A percentile compares a stretch with the other conserved stretches of the same genome.
Evolutionary conservation across 2,888 invertebrate genomes (phyloP).

Genomic region (Dioctria linearis): DNA sequence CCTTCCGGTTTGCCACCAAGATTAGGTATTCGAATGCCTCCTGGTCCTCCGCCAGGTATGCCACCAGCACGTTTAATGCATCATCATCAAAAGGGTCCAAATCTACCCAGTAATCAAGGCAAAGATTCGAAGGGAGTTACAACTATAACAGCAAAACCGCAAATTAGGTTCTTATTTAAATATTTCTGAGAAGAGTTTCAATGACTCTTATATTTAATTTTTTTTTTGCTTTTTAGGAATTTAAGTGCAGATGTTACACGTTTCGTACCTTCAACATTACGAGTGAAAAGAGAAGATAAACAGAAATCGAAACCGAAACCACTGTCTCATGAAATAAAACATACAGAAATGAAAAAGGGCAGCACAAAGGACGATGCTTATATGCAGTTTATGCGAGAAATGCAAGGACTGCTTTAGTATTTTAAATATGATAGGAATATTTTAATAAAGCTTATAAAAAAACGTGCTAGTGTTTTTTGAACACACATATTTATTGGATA

Average conservation of each 20-base stretch:
- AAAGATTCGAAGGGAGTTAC: constrained; percentile 80
- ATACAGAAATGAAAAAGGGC: constrained; percentile 68
- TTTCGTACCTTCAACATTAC: constrained; percentile 93
- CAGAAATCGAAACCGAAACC: constrained; percentile 74
- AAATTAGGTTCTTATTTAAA: constrained; percentile 78
- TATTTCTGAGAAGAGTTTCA: background rate
- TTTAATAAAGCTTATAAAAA: background rate
- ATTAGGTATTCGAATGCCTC: constrained; percentile 75
- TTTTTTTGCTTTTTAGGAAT: constrained; percentile 72
- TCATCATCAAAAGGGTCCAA: constrained; percentile 63
- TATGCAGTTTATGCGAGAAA: constrained; percentile 98
- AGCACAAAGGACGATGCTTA: constrained; percentile 97
- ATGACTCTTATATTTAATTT: constrained; percentile 16
- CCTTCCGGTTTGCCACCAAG: constrained; percentile 77
- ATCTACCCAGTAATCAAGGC: constrained; percentile 75
- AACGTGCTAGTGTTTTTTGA: no score
- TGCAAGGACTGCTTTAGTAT: constrained; percentile 89
- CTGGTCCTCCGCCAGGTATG: constrained; percentile 78
- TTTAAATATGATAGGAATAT: constrained; percentile 44
- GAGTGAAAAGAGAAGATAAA: constrained; percentile 90
- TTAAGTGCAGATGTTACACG: constrained; percentile 94
- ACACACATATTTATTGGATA: no score
- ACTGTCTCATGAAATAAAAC: constrained; percentile 73
- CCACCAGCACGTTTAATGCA: constrained; percentile 75
- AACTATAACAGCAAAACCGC: constrained; percentile 96